Conservation (phyloP, 2,797 vertebrate genomes). For the Staurois parvus region DNA sequence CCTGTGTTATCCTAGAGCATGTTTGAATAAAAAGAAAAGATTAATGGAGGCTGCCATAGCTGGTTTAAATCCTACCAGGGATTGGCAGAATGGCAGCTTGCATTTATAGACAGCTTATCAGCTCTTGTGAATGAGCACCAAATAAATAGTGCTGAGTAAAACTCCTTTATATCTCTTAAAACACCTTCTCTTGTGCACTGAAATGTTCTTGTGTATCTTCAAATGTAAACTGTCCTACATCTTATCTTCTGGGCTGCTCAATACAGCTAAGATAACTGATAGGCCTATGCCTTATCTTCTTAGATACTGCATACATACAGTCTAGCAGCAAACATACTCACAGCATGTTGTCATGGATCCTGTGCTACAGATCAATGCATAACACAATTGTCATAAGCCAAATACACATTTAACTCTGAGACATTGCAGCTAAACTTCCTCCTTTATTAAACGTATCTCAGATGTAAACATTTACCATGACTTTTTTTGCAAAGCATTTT, state of each 20-base stretch:
- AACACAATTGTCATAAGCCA: background rate
- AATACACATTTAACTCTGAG: background rate
- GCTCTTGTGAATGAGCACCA: background rate
- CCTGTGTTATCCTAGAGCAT: too few species aligned
- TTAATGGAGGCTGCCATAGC: too few species aligned
- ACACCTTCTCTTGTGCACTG: slow-evolving; percentile 24
- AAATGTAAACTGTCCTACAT: background rate
- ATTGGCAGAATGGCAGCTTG: too few species aligned
- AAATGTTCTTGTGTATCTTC: background rate
- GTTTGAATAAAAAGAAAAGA: too few species aligned
- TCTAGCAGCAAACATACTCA: slow-evolving; percentile 22
- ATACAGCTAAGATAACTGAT: background rate
- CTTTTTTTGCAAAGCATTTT: too few species aligned
- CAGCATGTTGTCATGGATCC: slow-evolving; percentile 1
- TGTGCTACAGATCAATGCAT: background rate
- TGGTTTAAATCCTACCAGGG: too few species aligned
- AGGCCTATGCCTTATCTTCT: slow-evolving; percentile 32
- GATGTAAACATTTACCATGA: background rate
- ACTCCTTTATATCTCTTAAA: slow-evolving; percentile 5
- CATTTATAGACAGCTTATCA: background rate
- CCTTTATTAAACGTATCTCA: background rate
- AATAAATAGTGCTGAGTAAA: slow-evolving; percentile 5
- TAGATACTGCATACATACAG: slow-evolving; percentile 22
- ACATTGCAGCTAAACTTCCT: background rate
- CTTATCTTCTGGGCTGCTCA: slow-evolving; percentile 17